These are phyloP conservation scores for Neodiprion virginianus DNA, from an alignment of 1,140 invertebrate species.

Conservation along the genomic window DNA sequence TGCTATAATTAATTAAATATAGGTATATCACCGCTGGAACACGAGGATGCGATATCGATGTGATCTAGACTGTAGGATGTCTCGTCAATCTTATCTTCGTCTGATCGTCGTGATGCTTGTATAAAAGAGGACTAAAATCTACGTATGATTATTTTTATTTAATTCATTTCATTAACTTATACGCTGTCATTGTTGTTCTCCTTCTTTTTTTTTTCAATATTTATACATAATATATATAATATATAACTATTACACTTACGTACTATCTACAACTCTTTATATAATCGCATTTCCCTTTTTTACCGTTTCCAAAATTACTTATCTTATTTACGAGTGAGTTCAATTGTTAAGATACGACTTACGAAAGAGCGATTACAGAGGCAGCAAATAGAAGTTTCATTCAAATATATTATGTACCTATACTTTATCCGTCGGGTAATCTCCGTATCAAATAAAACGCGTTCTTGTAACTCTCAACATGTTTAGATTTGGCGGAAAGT, in stretches of 20 bases:
- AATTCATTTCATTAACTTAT: background rate
- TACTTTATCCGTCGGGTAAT: too few species aligned
- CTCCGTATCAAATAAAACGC: too few species aligned
- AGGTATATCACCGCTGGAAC: too few species aligned
- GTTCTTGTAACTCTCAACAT: too few species aligned
- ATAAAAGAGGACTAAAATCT: background rate
- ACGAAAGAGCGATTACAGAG: background rate
- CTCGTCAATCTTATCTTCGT: background rate
- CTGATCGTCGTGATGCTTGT: background rate
- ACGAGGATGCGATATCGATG: too few species aligned
- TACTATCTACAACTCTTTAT: background rate
- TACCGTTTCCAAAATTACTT: background rate
- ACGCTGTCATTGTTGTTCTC: background rate
- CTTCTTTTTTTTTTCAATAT: slow-evolving; percentile 5
- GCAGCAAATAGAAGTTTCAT: background rate
- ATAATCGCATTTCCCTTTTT: background rate
- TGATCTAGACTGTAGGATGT: too few species aligned
- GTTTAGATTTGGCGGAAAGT: too few species aligned
- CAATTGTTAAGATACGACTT: background rate
- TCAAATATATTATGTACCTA: too few species aligned
- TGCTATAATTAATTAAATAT: too few species aligned
- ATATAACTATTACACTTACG: background rate
- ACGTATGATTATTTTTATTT: background rate
- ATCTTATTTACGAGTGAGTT: background rate
- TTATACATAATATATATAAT: background rate